These are phyloP conservation scores for Eueides isabella DNA, from an alignment of 1,140 invertebrate species.

Conservation along the genomic window DNA sequence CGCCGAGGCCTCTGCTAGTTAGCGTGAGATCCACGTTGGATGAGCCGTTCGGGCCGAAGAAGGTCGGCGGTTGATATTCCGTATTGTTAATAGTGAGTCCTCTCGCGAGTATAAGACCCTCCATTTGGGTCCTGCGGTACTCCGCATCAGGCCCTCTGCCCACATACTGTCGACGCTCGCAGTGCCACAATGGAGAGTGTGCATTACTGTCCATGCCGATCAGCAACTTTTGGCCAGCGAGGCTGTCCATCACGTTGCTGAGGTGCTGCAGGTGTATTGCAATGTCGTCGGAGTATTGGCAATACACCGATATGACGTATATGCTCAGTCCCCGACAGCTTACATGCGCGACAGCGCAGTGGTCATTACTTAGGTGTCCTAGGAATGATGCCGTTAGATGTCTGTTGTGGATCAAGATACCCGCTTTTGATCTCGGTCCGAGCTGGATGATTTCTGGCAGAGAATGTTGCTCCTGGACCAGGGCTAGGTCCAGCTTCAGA, in stretches of 20 bases:
- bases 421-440: neutral
- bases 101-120: neutral
- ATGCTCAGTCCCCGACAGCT: neutral
- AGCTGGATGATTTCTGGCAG: neutral
- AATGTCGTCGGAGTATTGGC: slow-evolving; percentile 38
- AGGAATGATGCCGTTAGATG: neutral
- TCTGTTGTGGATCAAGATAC: neutral
- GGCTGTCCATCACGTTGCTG: neutral
- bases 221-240: neutral
- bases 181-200: slow-evolving; percentile 28
- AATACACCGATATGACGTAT: slow-evolving; percentile 36
- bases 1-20: neutral
- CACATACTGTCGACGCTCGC: neutral
- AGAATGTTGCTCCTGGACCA: slow-evolving; percentile 30
- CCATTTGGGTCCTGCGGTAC: slow-evolving; percentile 12
- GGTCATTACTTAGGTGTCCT: slow-evolving; percentile 18
- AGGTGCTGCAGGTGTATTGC: slow-evolving; percentile 30
- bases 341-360: slow-evolving; percentile 18
- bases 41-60: slow-evolving; percentile 28
- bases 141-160: slow-evolving; percentile 15
- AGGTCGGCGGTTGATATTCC: slow-evolving; percentile 21
- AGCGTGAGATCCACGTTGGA: slow-evolving; percentile 33
- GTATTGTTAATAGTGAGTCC: slow-evolving; percentile 10
- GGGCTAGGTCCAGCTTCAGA: slow-evolving; percentile 16
- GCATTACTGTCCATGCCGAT: slow-evolving; percentile 21